Evolutionary conservation across 2,113 vertebrate species (phyloP).

Genomic region (Poeciliopsis occidentalis): DNA sequence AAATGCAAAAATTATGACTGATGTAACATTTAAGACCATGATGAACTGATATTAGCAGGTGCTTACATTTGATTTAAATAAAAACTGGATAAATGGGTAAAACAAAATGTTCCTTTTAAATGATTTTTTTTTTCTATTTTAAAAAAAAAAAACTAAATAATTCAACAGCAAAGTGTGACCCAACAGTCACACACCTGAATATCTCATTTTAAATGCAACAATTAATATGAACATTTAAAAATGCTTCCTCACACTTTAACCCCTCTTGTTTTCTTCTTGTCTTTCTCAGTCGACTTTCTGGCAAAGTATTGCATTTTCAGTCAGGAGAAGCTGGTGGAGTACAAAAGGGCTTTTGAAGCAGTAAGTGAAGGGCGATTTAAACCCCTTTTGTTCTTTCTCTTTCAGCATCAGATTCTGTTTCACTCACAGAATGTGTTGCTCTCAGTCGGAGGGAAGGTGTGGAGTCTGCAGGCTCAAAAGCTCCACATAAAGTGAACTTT

Average conservation of each 20-base stretch:
- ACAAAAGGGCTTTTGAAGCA: slow-evolving; percentile 94
- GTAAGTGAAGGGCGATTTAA: slow-evolving; percentile 84
- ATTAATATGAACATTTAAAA: background rate
- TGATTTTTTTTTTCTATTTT: too few species aligned
- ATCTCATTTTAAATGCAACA: background rate
- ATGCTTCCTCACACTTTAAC: slow-evolving; percentile 16
- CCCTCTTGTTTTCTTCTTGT: slow-evolving; percentile 40
- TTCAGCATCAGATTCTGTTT: slow-evolving; percentile 19
- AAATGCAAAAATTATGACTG: background rate
- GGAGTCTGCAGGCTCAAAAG: too few species aligned
- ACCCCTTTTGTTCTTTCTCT: slow-evolving; percentile 51
- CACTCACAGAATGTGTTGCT: slow-evolving; percentile 23
- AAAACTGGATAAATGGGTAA: too few species aligned
- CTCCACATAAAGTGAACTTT: background rate
- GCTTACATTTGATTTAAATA: too few species aligned
- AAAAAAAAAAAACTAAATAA: background rate
- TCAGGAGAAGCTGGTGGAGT: slow-evolving; percentile 87
- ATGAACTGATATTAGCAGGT: too few species aligned
- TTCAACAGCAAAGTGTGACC: slow-evolving; percentile 40
- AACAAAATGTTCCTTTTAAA: too few species aligned
- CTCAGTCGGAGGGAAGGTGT: background rate
- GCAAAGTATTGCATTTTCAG: slow-evolving; percentile 93
- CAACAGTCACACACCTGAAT: slow-evolving; percentile 14
- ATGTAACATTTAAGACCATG: too few species aligned
- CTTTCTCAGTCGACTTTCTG: slow-evolving; percentile 89